Conservation (phyloP, 2,797 vertebrate genomes). For the Macroramphosus scolopax region DNA sequence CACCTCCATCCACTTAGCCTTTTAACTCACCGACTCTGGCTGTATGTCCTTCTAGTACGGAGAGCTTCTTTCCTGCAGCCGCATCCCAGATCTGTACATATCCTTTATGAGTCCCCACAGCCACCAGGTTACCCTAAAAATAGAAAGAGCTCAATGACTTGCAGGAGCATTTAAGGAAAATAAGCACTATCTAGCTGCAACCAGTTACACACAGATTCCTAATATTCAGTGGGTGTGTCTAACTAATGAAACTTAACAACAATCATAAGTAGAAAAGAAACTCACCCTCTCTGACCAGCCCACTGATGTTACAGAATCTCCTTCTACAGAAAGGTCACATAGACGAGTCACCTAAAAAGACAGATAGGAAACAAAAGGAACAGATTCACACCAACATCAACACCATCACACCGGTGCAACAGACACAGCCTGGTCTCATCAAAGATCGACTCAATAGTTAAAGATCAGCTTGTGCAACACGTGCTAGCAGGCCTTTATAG, state of each 20-base stretch:
- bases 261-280: conserved; percentile 20
- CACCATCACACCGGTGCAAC: no score
- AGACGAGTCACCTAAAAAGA: conserved; percentile 88
- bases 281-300: conserved; percentile 98
- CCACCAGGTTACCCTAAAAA: conserved; percentile 80
- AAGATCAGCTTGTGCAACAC: no score
- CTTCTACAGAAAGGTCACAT: conserved; percentile 96
- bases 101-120: conserved; percentile 84
- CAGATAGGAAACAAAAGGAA: conserved; percentile 26
- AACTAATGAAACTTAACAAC: not conserved
- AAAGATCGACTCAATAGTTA: no score
- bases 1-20: not conserved
- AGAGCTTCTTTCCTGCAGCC: conserved; percentile 94
- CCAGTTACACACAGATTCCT: no score
- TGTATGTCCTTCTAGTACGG: conserved; percentile 92
- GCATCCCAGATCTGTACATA: conserved; percentile 97
- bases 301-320: conserved; percentile 96
- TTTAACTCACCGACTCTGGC: conserved; percentile 92
- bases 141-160: conserved; percentile 5
- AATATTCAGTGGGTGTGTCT: no score
- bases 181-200: no score
- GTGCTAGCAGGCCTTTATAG: no score
- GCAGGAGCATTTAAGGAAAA: no score
- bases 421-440: no score
- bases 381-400: no score